phyloP scores from a whole-genome alignment of 2,888 invertebrate species.

The Drosophila melanosoma region DNA sequence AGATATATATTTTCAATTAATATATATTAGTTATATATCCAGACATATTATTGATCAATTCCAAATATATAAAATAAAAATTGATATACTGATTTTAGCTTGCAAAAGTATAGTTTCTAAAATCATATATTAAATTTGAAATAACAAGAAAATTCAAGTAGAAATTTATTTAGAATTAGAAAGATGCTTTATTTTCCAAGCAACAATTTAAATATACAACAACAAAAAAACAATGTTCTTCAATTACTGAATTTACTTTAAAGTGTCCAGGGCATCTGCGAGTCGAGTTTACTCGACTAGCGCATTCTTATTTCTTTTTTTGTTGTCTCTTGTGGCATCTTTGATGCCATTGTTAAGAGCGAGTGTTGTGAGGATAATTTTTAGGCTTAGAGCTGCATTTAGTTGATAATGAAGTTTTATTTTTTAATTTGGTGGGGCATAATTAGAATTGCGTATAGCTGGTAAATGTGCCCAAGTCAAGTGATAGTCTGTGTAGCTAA shows the following conservation, averaged over 20 bases:
- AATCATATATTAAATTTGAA: background rate
- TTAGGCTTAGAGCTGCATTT: constrained; percentile 55
- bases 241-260: background rate
- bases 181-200: background rate
- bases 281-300: background rate
- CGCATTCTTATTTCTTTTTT: constrained; percentile 35
- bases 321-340: constrained; percentile 27
- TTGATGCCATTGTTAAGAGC: constrained; percentile 70
- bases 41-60: background rate
- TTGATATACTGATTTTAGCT: background rate
- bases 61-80: background rate
- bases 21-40: background rate
- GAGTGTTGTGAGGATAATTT: constrained; percentile 63
- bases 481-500: constrained; percentile 35
- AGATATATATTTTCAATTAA: background rate
- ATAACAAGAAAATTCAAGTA: background rate
- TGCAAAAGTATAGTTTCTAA: background rate
- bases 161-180: background rate
- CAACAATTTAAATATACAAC: background rate
- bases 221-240: background rate
- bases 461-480: constrained; percentile 5
- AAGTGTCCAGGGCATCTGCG: background rate
- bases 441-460: constrained; percentile 60
- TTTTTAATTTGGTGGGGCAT: constrained; percentile 66
- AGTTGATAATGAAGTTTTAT: constrained; percentile 59